These are phyloP conservation scores for Anas georgica DNA, from an alignment of 2,797 vertebrate genomes.

Conservation along the genomic window DNA sequence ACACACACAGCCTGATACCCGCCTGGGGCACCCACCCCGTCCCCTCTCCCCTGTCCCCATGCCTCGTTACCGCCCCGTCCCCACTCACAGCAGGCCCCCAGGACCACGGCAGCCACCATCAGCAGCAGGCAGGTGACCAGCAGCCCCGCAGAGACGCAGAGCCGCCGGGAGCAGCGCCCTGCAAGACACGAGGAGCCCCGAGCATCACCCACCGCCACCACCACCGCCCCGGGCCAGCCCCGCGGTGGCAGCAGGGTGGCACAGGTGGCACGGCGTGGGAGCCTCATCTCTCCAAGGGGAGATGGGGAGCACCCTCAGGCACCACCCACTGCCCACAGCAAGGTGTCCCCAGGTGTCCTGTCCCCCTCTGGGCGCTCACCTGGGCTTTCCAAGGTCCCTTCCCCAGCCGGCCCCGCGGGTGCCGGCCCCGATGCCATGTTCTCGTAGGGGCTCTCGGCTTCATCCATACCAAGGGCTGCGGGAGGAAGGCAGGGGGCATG, in stretches of 20 bases:
- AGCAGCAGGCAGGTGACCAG: constrained; percentile 52
- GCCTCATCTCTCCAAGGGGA: not conserved
- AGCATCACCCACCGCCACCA: not conserved
- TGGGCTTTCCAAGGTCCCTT: not conserved
- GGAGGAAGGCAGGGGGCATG: not conserved
- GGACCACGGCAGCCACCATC: constrained; percentile 10
- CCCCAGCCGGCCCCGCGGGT: not conserved
- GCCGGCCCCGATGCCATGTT: not conserved
- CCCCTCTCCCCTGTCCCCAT: not conserved
- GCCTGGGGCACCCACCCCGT: not conserved
- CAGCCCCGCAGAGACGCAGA: constrained; percentile 15
- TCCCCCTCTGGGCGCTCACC: constrained; percentile 32
- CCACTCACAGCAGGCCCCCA: constrained; percentile 75
- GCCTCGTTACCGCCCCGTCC: constrained; percentile 4
- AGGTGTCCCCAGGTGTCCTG: no score
- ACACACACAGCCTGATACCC: no score
- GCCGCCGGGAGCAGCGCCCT: not conserved
- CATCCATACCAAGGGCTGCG: constrained; percentile 31
- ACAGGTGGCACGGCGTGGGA: not conserved
- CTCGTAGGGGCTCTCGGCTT: constrained; percentile 71
- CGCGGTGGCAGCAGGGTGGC: not conserved
- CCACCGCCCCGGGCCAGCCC: not conserved
- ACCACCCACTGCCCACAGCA: not conserved
- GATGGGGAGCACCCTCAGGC: no score
- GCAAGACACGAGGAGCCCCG: not conserved